A percentile compares a stretch with the other conserved stretches of the same genome.
Conservation (phyloP, 2,797 vertebrate genomes). For the Tokudaia muenninki region DNA sequence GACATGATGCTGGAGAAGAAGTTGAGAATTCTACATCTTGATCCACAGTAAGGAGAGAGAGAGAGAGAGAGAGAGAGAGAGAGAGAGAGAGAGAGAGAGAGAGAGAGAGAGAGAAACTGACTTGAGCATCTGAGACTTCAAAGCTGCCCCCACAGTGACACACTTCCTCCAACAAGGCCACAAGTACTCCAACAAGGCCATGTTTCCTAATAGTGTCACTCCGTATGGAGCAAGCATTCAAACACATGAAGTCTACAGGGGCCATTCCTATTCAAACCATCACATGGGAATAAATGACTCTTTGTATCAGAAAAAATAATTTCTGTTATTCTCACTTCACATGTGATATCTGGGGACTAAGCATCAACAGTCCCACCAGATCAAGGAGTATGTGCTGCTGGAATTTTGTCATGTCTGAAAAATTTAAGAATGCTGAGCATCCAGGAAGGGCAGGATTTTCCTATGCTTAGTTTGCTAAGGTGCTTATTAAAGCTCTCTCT, state of each 20-base stretch:
- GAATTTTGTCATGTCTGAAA: not conserved
- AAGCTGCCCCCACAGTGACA: not conserved
- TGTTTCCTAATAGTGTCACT: not conserved
- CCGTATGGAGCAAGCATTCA: not conserved
- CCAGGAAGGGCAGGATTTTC: not conserved
- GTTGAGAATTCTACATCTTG: not conserved
- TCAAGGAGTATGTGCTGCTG: not conserved
- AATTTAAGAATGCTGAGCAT: not conserved
- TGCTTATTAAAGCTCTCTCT: not conserved
- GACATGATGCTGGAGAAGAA: not conserved
- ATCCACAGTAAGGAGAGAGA: not conserved
- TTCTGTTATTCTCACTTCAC: not conserved
- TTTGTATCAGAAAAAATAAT: conserved; percentile 17
- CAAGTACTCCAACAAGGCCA: not conserved
- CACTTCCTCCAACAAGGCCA: not conserved
- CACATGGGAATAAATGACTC: not conserved
- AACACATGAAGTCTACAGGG: not conserved
- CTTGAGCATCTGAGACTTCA: not conserved
- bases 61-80: too few relatives aligned
- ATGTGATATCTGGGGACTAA: not conserved
- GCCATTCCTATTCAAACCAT: not conserved
- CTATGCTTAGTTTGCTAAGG: not conserved
- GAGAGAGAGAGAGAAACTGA: not conserved
- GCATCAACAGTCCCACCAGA: not conserved
- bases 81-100: too few relatives aligned